Evolutionary conservation across 64 coral and sea anemone genomes (phyloP), one percentile per base, ranked within the genome.

Genomic region (Montipora foliosa): DNA sequence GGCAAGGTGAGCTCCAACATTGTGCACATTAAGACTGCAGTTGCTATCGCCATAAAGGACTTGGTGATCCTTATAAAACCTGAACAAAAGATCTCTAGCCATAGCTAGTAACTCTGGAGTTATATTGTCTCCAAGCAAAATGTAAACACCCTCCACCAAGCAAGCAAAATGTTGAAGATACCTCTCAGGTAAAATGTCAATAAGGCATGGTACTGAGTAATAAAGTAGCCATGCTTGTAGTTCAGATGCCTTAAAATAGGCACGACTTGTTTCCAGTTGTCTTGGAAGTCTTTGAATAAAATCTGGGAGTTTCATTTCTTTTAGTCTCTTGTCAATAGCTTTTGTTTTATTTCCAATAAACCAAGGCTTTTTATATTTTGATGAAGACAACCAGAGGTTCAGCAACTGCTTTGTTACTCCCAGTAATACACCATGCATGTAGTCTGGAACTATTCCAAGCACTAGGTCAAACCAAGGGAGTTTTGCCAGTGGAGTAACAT

Each of bases 181-280:
- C 57, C 19, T 74, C 15, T 70, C 47, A 74, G 89, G 79, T 19
- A 91, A 74, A n/a, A 72, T 72, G 12, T 53, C 79, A 83, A 73
- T 75, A 1, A 91, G 50, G 69, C 89, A 91, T 17, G 89, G 90
- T 0, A 91, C 9, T 59, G 90, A 71, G 52, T 91, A 91, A 46
- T 83, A 91, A 75, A 91, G 66, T 29, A 91, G 8, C 89, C 89
- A 91, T 16, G 79, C 79, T 75, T 91, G 89, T 45, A 82, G 69
- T 75, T 91, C 90, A 52, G 90, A 82, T 45, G 90, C 90, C 37
- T 91, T 91, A 45, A 91, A 72, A 75, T 91, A 44, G 8, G 66
- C 49, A 17, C 89, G 77, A 44, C 73, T 50, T 55, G 20, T 51
- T 44, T 88, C 85, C 11, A 88, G 66, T 87, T 75, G 6, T 51